Evolutionary conservation across 2,797 vertebrate genomes (phyloP), one percentile per base, ranked within the genome.

Genomic region (Chrosomus eos): DNA sequence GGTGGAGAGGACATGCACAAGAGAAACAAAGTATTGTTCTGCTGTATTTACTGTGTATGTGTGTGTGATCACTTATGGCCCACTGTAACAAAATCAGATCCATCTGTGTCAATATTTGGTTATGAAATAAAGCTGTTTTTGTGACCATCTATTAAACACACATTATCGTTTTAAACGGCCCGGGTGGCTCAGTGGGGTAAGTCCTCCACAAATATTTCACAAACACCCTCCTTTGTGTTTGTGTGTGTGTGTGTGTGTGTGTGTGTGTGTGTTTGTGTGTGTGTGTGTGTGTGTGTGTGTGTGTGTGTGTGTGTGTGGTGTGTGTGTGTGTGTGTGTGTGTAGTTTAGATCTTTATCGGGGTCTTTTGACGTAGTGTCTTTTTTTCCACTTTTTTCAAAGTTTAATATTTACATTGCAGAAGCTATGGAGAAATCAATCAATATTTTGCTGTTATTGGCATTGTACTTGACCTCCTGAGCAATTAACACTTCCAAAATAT

Each of bases 51-150:
- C 53, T 4, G 64, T 72, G 53, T 82, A 53, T 85, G 83, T 78
- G 71, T 72, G 31, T 76, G 83, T 78, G 51, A 83, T 82, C 78
- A 60, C 83, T 58, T 77, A 67, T 40, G 77, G 43, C 78, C 74
- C 60, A 58, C 68, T 67, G 86, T 71, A 87, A 88, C 75, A 86
- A 87, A 89, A 89, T 91, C 13, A 85, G 87, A 51, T 87, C 71
- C 87, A 91, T 89, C 86, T 90, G 90, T 86, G 1, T 55, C 0
- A 68, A 85, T 66, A 31, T 87, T 87, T 88, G 83, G 58, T 85
- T 77, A 62, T 84, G 68, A 88, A 88, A 86, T 88, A 70, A 67
- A 62, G 55, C 81, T 80, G 76, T 78, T 80, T 84, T 86, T 80
- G 81, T 58, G 75, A 68, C 43, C 85, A 80, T 31, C 72, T 70